Evolutionary conservation across 1,140 invertebrate species (phyloP), one percentile per base, ranked within the genome.

Genomic region (Euglossa dilemma): DNA sequence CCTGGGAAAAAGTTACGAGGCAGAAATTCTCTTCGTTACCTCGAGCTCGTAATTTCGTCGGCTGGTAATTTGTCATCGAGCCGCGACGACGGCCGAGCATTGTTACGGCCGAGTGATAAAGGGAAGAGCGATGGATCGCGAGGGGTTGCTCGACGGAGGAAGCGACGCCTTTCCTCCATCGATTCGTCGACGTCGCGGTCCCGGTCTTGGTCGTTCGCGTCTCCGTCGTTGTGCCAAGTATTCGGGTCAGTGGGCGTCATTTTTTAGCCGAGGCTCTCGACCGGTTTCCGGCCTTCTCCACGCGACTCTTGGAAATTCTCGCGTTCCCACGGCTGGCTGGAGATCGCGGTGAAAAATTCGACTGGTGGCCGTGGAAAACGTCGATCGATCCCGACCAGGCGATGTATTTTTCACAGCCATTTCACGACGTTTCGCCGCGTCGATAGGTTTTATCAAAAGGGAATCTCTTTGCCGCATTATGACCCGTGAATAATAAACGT

Each of bases 1-100:
- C 12, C 23, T 2, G 28, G 4, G 20, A 52, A 52, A 80, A 72
- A 69, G 69, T 77, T 82, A 25, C 67, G 59, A 11, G 25, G 72
- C 50, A 25, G 63, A 80, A 66, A 74, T 80, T 74, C 50, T 52
- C 28, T 67, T 90, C 83, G 86, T 89, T 90, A 86, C 74, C 57
- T 57, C 3, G 47, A 67, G 80, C 52, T 54, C 77, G 79, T 90
- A 90, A 90, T 90, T 90, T 85, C 74, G 70, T 66, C 72, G n/a
- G 57, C 45, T 47, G 20, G 84, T 86, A 89, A 90, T 89, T 91
- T 88, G 85, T 91, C 87, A 91, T 87, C 79, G 77, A 72, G 73
- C 77, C 70, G 59, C 71, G 77, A 75, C 73, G 59, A 36, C 59
- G 47, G 6, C 16, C 25, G 36, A 18, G 20, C 28, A 77, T 66